These are phyloP conservation scores for Podarcis cretensis DNA, from an alignment of 2,113 vertebrate species.

Conservation along the genomic window DNA sequence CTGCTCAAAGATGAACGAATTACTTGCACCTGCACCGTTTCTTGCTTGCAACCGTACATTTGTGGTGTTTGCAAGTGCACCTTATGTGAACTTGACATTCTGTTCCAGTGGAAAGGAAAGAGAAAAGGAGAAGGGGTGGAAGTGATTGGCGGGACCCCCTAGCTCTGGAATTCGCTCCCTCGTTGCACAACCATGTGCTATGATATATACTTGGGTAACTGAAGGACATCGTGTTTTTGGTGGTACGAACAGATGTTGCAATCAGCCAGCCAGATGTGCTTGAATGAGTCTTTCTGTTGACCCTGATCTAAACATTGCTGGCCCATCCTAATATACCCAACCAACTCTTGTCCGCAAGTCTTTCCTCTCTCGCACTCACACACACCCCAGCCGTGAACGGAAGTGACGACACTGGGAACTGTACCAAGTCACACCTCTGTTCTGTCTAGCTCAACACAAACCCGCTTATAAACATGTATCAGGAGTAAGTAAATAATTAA, in stretches of 20 bases:
- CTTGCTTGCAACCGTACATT: background rate
- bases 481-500: too few species aligned
- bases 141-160: background rate
- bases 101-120: background rate
- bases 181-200: background rate
- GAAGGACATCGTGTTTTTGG: background rate
- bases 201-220: background rate
- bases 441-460: too few species aligned
- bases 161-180: background rate
- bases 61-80: background rate
- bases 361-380: too few species aligned
- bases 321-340: background rate
- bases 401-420: too few species aligned
- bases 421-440: too few species aligned
- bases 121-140: background rate
- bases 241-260: background rate
- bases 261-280: background rate
- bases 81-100: background rate
- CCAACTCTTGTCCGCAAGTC: too few species aligned
- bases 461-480: too few species aligned
- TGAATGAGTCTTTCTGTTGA: background rate
- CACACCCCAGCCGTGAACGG: too few species aligned
- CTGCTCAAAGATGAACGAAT: rapidly evolving
- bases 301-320: background rate
- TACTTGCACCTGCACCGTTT: background rate